Conservation (phyloP, 2,888 invertebrate species). For the Pachliopta kotzebuea region DNA sequence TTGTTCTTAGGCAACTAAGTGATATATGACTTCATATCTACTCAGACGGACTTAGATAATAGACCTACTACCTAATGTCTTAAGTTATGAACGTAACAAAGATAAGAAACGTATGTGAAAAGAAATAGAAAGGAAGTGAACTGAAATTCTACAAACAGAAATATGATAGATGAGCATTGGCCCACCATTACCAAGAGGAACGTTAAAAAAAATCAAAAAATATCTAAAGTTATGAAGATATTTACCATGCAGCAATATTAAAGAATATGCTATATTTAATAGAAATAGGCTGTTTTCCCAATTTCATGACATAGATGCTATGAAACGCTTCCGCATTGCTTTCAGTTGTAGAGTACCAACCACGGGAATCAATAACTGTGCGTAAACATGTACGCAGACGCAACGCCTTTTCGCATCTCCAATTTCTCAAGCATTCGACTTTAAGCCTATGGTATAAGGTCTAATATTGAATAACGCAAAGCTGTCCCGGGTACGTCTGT, state of each 20-base stretch:
- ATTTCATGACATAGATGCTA: not conserved
- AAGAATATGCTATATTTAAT: not conserved
- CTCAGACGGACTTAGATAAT: too few species aligned
- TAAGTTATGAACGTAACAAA: too few species aligned
- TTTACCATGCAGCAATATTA: not conserved
- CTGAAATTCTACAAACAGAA: too few species aligned
- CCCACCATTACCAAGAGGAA: too few species aligned
- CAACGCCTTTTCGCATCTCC: not conserved
- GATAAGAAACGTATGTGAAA: too few species aligned
- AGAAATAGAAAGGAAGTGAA: too few species aligned
- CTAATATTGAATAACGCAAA: not conserved
- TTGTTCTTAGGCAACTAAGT: too few species aligned
- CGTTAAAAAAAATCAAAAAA: too few species aligned
- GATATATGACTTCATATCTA: too few species aligned
- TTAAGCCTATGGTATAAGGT: not conserved
- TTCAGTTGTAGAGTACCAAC: not conserved
- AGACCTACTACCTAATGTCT: too few species aligned
- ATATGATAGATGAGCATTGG: too few species aligned
- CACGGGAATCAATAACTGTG: slow-evolving; percentile 1
- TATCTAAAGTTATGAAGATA: not conserved
- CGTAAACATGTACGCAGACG: slow-evolving; percentile 1
- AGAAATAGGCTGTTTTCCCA: not conserved
- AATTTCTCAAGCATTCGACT: not conserved
- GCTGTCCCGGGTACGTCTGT: not conserved
- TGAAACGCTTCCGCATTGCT: not conserved